phyloP scores from a whole-genome alignment of 2,888 invertebrate species.

The Antheraea assamensis region DNA sequence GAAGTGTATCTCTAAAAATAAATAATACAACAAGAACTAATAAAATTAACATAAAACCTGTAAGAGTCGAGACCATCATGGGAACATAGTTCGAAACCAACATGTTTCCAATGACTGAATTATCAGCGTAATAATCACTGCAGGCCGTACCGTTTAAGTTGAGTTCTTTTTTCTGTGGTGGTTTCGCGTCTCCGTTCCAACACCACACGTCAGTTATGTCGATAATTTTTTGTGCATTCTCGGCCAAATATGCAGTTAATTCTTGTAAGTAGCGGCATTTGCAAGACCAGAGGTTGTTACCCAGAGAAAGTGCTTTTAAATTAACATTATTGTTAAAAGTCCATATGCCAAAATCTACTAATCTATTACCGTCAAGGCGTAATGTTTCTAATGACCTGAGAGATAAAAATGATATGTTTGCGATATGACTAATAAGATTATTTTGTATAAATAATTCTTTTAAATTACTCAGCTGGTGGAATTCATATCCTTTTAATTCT shows the following conservation, averaged over 20 bases:
- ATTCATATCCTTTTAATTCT: slow-evolving; percentile 91
- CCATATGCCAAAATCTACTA: slow-evolving; percentile 91
- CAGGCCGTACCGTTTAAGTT: slow-evolving; percentile 93
- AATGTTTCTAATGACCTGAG: slow-evolving; percentile 90
- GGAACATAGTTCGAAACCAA: slow-evolving; percentile 93
- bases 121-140: slow-evolving; percentile 92
- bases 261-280: slow-evolving; percentile 94
- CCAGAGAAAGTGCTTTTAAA: slow-evolving; percentile 88
- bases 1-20: slow-evolving; percentile 92
- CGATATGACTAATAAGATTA: slow-evolving; percentile 90
- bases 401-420: slow-evolving; percentile 90
- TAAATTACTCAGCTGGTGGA: slow-evolving; percentile 89
- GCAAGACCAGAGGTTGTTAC: slow-evolving; percentile 94
- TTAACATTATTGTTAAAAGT: slow-evolving; percentile 86
- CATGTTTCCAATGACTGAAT: slow-evolving; percentile 91
- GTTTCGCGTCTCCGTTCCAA: slow-evolving; percentile 88
- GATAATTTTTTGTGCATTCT: slow-evolving; percentile 90
- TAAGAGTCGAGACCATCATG: slow-evolving; percentile 90
- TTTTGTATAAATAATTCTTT: slow-evolving; percentile 93
- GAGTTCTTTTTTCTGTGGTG: slow-evolving; percentile 89
- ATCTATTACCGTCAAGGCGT: slow-evolving; percentile 91
- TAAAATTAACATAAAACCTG: slow-evolving; percentile 89
- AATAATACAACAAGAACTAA: slow-evolving; percentile 90
- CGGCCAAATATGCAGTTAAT: slow-evolving; percentile 90
- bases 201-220: slow-evolving; percentile 92